Conservation (phyloP, 2,888 invertebrate genomes). For the Kuschelorhynchus macadamiae region DNA sequence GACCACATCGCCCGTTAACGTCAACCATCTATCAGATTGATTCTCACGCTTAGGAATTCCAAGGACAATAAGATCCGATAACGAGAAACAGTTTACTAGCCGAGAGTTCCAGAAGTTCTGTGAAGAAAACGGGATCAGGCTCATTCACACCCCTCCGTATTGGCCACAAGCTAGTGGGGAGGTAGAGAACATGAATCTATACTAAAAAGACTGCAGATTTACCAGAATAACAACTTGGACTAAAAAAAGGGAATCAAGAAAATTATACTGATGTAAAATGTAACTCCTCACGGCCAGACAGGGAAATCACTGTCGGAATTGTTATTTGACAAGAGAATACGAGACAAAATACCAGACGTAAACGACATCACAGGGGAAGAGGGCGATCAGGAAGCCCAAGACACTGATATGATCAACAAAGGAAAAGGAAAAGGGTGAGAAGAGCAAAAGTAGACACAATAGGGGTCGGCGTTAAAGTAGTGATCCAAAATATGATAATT, state of each 20-base stretch:
- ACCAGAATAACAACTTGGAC: slow-evolving; percentile 40
- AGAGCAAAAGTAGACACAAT: slow-evolving; percentile 41
- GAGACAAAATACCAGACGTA: slow-evolving; percentile 55
- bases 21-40: slow-evolving; percentile 31
- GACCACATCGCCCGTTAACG: slow-evolving; percentile 38
- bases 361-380: slow-evolving; percentile 27
- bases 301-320: slow-evolving; percentile 54
- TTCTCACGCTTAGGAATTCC: slow-evolving; percentile 41
- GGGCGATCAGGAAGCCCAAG: slow-evolving; percentile 48
- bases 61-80: slow-evolving; percentile 43
- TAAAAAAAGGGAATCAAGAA: slow-evolving; percentile 48
- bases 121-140: slow-evolving; percentile 26
- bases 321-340: slow-evolving; percentile 49
- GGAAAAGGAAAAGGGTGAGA: slow-evolving; percentile 54
- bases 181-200: slow-evolving; percentile 51
- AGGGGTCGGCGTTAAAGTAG: slow-evolving; percentile 30
- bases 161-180: slow-evolving; percentile 55
- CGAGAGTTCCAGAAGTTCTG: slow-evolving; percentile 46
- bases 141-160: slow-evolving; percentile 45
- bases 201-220: slow-evolving; percentile 51
- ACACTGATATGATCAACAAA: slow-evolving; percentile 52
- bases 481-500: slow-evolving; percentile 30
- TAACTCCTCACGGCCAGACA: slow-evolving; percentile 56
- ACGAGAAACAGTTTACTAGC: slow-evolving; percentile 47
- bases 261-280: slow-evolving; percentile 50